Base-by-base conservation (phyloP, 2,113 vertebrate genomes). In the Corythaixoides concolor region DNA sequence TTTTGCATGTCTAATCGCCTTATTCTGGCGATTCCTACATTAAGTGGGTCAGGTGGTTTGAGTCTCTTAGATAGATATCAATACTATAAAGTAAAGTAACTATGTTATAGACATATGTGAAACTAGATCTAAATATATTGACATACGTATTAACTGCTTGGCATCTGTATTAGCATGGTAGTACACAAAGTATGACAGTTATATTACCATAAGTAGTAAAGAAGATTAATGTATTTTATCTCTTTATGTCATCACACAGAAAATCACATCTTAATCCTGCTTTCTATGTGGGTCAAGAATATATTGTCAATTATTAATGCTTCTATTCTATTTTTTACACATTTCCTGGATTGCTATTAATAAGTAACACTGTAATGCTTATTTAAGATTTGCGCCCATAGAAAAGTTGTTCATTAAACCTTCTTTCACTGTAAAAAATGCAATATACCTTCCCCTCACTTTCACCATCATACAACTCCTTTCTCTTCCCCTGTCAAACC, bases 191-290 rank as follows among this genome's bases (percentile, higher is more conserved):
- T 32, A 90, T 39, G 59, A 85, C 64, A 70, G 41, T 85, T 84
- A 59, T 35, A 92, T 68, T 94, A 86, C 49, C 23, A 21, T 75
- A 85, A 84, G 88, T 35, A 91, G 52, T 72, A 96, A 85, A 90
- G 89, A 94, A 92, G 85, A 95, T 96, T 81, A 94, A 86, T 92
- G 35, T 73, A 6, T 55, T 96, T 90, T 94, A 92, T 95, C 79
- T 93, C 90, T 89, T 85, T 77, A 80, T 95, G 82, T 74, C 56
- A 90, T 94, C 81, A 88, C n/a, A 78, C 43, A 86, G 79, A 85
- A 90, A 80, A 95, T 70, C 75, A 86, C 47, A 78, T 92, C 43
- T 77, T 92, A 93, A 96, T 94, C 76, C 73, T 76, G 45, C 75
- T 85, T 95, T 77, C 70, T 90, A 32, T 3, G 7, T 66, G 41